Evolutionary conservation across 2,113 vertebrate genomes (phyloP).

Genomic region (human): GRCh38 chr1:206399001-206399500

Average conservation of each 20-base stretch:
- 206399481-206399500: background rate
- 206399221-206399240: background rate
- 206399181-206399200: background rate
- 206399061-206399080: background rate
- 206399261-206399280: background rate
- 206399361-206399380: background rate
- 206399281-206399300: background rate
- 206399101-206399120: background rate
- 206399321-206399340: background rate
- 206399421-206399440: constrained; percentile 6
- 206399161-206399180: background rate
- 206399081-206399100: background rate
- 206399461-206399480: background rate
- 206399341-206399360: background rate
- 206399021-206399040: background rate
- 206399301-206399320: background rate
- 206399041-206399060: background rate
- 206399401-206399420: background rate
- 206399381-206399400: background rate
- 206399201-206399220: background rate
- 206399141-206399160: background rate
- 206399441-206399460: background rate
- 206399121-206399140: background rate
- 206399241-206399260: background rate
- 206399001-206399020: background rate